These are phyloP conservation scores for Chymomyza procnemis DNA, from an alignment of 2,888 invertebrate genomes.

Conservation along the genomic window DNA sequence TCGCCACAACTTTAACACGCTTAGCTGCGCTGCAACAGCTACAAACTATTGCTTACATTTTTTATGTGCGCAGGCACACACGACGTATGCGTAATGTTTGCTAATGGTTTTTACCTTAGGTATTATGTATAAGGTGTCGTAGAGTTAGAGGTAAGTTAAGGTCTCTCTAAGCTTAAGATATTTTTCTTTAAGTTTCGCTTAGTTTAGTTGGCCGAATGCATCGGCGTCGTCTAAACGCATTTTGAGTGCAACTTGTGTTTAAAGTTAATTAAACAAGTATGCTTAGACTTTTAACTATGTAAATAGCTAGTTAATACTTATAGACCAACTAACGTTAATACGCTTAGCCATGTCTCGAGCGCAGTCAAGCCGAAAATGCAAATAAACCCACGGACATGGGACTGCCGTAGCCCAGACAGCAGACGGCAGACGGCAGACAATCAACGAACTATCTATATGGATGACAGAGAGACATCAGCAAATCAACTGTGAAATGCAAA, in stretches of 20 bases:
- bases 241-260: slow-evolving; percentile 11
- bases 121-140: no score
- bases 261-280: slow-evolving; percentile 14
- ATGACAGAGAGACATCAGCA: slow-evolving; percentile 10
- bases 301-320: slow-evolving; percentile 40
- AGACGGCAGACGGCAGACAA: neutral
- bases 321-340: slow-evolving; percentile 32
- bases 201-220: slow-evolving; percentile 32
- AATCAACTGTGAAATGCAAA: slow-evolving; percentile 16
- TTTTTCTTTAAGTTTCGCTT: neutral
- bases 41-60: slow-evolving; percentile 26
- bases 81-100: slow-evolving; percentile 44
- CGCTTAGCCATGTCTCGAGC: slow-evolving; percentile 49
- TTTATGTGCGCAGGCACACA: slow-evolving; percentile 43
- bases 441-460: neutral
- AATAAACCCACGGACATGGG: neutral
- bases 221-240: slow-evolving; percentile 33
- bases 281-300: slow-evolving; percentile 31
- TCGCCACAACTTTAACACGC: no score
- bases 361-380: slow-evolving; percentile 44
- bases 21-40: slow-evolving; percentile 12
- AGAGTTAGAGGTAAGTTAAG: neutral
- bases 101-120: neutral
- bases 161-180: neutral
- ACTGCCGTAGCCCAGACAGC: neutral